Evolutionary conservation across 2,888 invertebrate genomes (phyloP), one percentile per base, ranked within the genome.

Genomic region (Yponomeuta cagnagella): DNA sequence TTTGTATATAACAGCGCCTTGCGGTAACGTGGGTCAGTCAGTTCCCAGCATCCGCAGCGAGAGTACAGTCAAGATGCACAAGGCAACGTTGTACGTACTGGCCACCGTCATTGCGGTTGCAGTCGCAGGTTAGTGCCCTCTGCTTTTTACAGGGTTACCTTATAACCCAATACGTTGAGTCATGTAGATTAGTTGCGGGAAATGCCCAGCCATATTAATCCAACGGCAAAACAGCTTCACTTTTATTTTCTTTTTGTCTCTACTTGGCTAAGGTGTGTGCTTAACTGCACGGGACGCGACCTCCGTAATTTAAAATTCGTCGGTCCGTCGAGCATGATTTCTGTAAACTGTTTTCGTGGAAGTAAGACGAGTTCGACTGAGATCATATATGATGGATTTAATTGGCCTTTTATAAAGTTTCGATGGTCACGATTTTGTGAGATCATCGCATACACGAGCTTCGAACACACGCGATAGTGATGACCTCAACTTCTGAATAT

Each of bases 91-190:
- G 73, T 77, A 90, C 77, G 75, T 89, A 75, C 80, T 91, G 71
- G 82, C 82, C 74, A 86, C 85, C 73, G 77, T 88, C 76, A 79
- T 86, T 78, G 82, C 88, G 76, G 84, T 87, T 77, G 87, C 85
- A 72, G 79, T 86, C 72, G 90, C 90, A 91, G 92, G 92, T 92
- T 89, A 91, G 92, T 92, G 90, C 85, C 88, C 89, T 79, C 73
- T 76, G 73, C 80, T 89, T 89, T 89, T 89, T 88, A 43, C 65
- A 23, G 23, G 10, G 30, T 9, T n/a, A 8, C 37, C n/a, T 65
- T 12, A 31, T 30, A 1, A 31, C 43, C 43, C 43, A 8, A 43
- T 43, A 12, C 30, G 30, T 65, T 30, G 65, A 65, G 31, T 65
- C 65, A 65, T 65, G 5, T 2, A 5, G 31, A 65, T 65, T 65